These are phyloP conservation scores for Zaprionus nigranus DNA, from an alignment of 1,140 invertebrate species.

Conservation along the genomic window DNA sequence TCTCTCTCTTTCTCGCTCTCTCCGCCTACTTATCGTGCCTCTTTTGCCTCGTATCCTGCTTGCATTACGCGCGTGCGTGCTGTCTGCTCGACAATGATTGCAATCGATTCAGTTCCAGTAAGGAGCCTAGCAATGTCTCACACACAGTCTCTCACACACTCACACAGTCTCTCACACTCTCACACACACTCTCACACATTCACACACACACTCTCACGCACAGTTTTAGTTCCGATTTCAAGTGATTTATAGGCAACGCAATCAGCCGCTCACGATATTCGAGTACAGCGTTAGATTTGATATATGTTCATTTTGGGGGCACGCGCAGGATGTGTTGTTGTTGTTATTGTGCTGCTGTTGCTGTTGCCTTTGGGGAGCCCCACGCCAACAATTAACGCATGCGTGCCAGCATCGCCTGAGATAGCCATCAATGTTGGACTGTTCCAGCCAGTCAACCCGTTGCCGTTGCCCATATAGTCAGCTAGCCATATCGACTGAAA, in stretches of 20 bases:
- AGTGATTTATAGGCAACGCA: constrained; percentile 77
- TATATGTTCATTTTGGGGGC: constrained; percentile 80
- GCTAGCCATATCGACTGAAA: background rate
- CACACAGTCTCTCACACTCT: background rate
- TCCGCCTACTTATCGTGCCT: constrained; percentile 11
- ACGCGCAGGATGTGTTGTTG: constrained; percentile 74
- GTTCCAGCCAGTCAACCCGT: background rate
- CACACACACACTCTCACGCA: background rate
- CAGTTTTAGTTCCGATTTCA: constrained; percentile 52
- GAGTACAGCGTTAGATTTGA: constrained; percentile 77
- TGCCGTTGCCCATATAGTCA: constrained; percentile 17
- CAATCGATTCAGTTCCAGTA: constrained; percentile 65
- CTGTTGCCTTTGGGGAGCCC: constrained; percentile 33
- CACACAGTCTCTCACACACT: constrained; percentile 29
- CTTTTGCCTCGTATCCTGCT: constrained; percentile 26
- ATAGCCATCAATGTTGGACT: constrained; percentile 57
- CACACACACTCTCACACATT: constrained; percentile 21
- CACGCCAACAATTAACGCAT: constrained; percentile 79
- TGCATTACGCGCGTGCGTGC: constrained; percentile 74
- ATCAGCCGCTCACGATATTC: constrained; percentile 76
- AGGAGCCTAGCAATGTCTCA: background rate
- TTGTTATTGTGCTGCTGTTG: constrained; percentile 23
- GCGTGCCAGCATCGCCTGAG: constrained; percentile 58
- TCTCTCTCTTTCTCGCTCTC: background rate
- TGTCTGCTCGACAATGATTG: constrained; percentile 71